A percentile compares a stretch with the other conserved stretches of the same genome.
phyloP scores from a whole-genome alignment of 2,888 invertebrate genomes.

The Drosophila tripunctata region DNA sequence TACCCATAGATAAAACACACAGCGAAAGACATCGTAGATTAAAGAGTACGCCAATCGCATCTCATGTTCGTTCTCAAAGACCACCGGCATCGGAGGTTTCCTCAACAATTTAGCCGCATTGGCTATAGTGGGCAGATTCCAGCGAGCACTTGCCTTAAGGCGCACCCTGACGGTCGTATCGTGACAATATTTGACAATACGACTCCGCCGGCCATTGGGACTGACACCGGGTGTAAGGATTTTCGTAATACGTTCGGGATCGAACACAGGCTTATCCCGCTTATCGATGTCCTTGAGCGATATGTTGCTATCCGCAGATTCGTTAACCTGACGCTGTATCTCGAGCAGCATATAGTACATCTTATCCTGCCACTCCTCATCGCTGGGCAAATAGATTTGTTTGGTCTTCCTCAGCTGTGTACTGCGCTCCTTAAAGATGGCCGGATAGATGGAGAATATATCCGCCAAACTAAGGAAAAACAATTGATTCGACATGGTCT shows the following conservation, averaged over 20 bases:
- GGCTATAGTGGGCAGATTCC: conserved; percentile 78
- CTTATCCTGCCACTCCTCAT: conserved; percentile 86
- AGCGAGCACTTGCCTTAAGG: conserved; percentile 63
- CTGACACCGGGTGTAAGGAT: conserved; percentile 72
- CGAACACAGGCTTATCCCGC: conserved; percentile 78
- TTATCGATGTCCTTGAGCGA: conserved; percentile 70
- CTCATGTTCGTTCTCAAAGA: conserved; percentile 85
- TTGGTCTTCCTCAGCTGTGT: conserved; percentile 83
- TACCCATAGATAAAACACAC: conserved; percentile 80
- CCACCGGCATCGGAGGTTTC: conserved; percentile 75
- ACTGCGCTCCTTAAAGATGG: conserved; percentile 87
- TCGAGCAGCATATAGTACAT: conserved; percentile 86
- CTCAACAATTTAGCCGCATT: conserved; percentile 81
- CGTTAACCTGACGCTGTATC: conserved; percentile 85
- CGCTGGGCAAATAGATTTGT: conserved; percentile 85
- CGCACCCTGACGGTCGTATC: conserved; percentile 74
- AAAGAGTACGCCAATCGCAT: conserved; percentile 86
- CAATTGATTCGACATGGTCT: conserved; percentile 80
- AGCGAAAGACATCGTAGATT: conserved; percentile 86
- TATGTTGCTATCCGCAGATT: conserved; percentile 76
- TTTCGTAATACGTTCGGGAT: conserved; percentile 67
- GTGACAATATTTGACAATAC: conserved; percentile 60
- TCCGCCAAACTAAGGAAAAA: conserved; percentile 84
- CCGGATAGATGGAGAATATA: conserved; percentile 88
- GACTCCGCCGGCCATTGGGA: conserved; percentile 65